Base-by-base conservation (phyloP, 92 coral and sea anemone species). In the Parazoanthus darwini region DNA sequence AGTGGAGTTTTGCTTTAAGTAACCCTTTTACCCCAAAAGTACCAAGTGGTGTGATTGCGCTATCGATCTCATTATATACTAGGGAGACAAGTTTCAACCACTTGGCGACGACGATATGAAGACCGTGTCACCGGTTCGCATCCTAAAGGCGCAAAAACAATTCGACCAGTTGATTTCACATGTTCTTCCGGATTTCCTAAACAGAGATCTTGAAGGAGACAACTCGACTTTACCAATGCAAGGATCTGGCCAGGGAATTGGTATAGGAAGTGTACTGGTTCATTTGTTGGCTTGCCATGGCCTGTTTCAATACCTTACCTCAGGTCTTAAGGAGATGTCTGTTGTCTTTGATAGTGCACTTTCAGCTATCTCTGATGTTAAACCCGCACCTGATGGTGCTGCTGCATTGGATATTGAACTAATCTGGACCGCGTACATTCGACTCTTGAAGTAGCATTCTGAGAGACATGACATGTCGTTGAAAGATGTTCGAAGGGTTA, bases 271-370 rank as follows among this genome's bases (percentile, higher is more conserved):
- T 89, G 59, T 88, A 44, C 81, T 88, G 16, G 92, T 95, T 20
- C 93, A 97, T 90, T 80, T 92, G 23, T 86, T 92, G 75, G 91
- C 91, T 58, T 95, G 98, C 88, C 88, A 90, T 91, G 92, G 90
- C 51, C 76, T 95, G 86, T 97, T 97, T 92, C 92, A 92, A 50
- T 95, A 97, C 87, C 93, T 93, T 86, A 90, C 94, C 66, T 81
- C 90, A 36, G 98, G 99, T 20, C 88, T 97, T 67, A 86, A 92
- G 76, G 94, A 92, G 74, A 94, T 94, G 20, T 82, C 88, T 35
- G 86, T 59, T 66, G 89, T 90, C 77, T 91, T 92, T 54, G 90
- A 94, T 70, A 84, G 86, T 2, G 76, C 89, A 23, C 43, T 96
- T 82, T 77, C 87, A 15, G 85, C 81, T 26, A 38, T 88, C 13